Evolutionary conservation across 1,140 invertebrate genomes (phyloP).

Genomic region (Eurosta solidaginis): DNA sequence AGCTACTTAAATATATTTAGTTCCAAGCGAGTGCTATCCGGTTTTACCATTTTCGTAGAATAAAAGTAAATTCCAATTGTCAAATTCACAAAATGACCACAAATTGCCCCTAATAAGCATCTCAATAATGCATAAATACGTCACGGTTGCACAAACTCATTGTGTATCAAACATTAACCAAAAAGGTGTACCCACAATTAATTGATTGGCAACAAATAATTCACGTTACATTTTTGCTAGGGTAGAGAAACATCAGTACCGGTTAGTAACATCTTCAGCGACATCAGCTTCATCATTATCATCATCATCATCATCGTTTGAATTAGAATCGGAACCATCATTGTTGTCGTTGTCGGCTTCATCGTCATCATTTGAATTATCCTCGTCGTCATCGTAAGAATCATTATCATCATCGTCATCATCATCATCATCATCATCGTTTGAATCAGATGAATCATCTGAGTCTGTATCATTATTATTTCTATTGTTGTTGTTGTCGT

Average conservation of each 20-base stretch:
- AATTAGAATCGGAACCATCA: slow-evolving; percentile 42
- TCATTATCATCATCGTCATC: slow-evolving; percentile 43
- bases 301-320: too few relatives aligned
- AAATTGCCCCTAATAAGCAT: too few relatives aligned
- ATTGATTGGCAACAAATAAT: too few relatives aligned
- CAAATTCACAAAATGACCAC: too few relatives aligned
- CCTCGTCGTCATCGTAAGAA: slow-evolving; percentile 31
- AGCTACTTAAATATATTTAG: too few relatives aligned
- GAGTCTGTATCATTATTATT: slow-evolving; percentile 41
- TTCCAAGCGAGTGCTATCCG: too few relatives aligned
- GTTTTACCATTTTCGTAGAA: too few relatives aligned
- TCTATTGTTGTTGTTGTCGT: slow-evolving; percentile 5
- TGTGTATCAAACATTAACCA: too few relatives aligned
- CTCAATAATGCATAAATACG: slow-evolving; percentile 29
- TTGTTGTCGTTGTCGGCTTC: slow-evolving; percentile 34
- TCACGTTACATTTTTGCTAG: not conserved
- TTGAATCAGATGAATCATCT: slow-evolving; percentile 52
- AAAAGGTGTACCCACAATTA: too few relatives aligned
- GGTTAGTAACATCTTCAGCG: too few relatives aligned
- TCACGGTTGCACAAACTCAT: not conserved
- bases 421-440: slow-evolving; percentile 43
- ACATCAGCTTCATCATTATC: too few relatives aligned
- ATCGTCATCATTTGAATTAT: slow-evolving; percentile 22
- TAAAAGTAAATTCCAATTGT: too few relatives aligned
- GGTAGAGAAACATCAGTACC: not conserved